These are phyloP conservation scores for Bembecia ichneumoniformis DNA, from an alignment of 2,888 invertebrate genomes.

Conservation along the genomic window DNA sequence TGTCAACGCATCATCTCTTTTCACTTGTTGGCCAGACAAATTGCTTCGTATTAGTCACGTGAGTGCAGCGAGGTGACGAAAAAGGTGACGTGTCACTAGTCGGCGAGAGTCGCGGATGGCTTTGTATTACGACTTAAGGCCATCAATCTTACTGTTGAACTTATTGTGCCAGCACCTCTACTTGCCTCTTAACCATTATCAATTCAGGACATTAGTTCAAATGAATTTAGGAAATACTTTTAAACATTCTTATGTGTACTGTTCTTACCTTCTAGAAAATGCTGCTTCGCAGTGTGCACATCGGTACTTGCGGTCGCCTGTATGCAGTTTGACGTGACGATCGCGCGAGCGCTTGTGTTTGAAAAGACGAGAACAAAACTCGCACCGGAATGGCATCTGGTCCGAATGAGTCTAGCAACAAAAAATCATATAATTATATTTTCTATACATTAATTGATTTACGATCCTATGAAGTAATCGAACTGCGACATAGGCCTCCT, in stretches of 20 bases:
- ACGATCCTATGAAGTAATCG: too few relatives aligned
- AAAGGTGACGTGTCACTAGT: conserved; percentile 60
- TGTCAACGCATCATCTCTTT: conserved; percentile 69
- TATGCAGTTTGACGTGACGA: conserved; percentile 93
- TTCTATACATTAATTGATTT: too few relatives aligned
- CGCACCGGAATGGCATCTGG: conserved; percentile 93
- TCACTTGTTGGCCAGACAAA: conserved; percentile 64
- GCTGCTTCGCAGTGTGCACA: conserved; percentile 93
- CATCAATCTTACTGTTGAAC: conserved; percentile 51
- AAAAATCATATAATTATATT: neutral
- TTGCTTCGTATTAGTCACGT: conserved; percentile 68
- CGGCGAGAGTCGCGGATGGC: conserved; percentile 29
- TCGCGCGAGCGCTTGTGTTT: conserved; percentile 95
- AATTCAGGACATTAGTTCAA: too few relatives aligned
- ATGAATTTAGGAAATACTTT: too few relatives aligned
- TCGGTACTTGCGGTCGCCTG: conserved; percentile 91
- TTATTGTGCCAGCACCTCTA: conserved; percentile 52
- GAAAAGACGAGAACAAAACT: conserved; percentile 91
- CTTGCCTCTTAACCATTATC: conserved; percentile 1
- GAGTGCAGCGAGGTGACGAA: conserved; percentile 67
- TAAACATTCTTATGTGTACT: too few relatives aligned
- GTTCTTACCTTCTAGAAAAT: conserved; percentile 87
- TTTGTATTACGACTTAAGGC: conserved; percentile 45
- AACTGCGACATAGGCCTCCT: too few relatives aligned
- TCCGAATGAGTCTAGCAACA: conserved; percentile 90